Base-by-base conservation (phyloP, 2,888 invertebrate genomes). In the Drosophila antonietae region DNA sequence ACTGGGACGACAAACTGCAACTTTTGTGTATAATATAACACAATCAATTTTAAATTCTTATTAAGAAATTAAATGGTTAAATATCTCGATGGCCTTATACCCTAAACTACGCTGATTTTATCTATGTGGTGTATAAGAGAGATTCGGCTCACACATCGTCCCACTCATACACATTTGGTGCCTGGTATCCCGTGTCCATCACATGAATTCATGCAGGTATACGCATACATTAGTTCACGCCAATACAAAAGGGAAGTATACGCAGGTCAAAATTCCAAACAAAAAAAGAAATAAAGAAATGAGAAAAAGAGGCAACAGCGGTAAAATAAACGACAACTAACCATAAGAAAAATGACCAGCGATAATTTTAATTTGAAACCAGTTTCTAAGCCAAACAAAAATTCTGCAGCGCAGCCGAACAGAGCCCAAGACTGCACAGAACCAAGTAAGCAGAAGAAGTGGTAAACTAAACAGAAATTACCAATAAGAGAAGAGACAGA, bases 301-400 rank as follows among this genome's bases (percentile, higher is more conserved):
- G 41, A 55, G 61, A 55, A 59, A 57, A 71, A 78, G 23, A 52
- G 64, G 43, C 68, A 69, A 65, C 60, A 80, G 73, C 68, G 62
- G 70, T 71, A 74, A 88, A 87, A 78, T 84, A 81, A 88, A 89
- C 88, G 88, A 84, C 82, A 90, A 87, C 78, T 88, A 90, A 78
- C 75, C 85, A 87, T 81, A 89, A 85, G 83, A 89, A 85, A 90
- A 91, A 90, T 91, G 90, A 91, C 90, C 91, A 89, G 81, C 89
- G 91, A 91, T 91, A 89, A 91, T 91, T 91, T 91, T 91, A 90
- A 91, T 91, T 91, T 89, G 86, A 91, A 91, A 91, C 91, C 91
- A 81, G 91, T 91, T 91, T 89, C 81, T 83, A 86, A 89, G 88
- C 86, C 89, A 88, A 86, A 85, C 90, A 82, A 89, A 81, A 89